These are phyloP conservation scores for Panthera uncia DNA, from an alignment of 2,113 vertebrate genomes.

Conservation along the genomic window DNA sequence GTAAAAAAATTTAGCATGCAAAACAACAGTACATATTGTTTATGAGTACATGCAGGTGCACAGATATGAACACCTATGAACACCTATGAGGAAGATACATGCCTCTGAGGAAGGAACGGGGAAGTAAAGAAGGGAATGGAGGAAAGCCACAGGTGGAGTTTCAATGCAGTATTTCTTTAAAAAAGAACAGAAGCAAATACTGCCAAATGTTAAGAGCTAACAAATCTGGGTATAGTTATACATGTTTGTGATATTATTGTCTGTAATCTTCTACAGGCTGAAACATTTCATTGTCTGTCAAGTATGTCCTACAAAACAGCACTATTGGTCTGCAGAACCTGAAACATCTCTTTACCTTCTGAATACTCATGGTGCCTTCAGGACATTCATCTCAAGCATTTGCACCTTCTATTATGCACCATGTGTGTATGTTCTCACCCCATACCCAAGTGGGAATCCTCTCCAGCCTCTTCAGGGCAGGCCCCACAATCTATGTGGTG, in stretches of 20 bases:
- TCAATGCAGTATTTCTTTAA: neutral
- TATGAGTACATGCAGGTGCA: neutral
- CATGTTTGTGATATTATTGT: neutral
- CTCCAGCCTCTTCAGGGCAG: neutral
- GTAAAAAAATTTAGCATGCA: neutral
- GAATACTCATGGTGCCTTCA: neutral
- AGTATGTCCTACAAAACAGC: neutral
- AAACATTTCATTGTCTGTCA: neutral
- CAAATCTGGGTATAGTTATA: neutral
- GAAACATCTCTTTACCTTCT: neutral
- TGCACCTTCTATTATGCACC: neutral
- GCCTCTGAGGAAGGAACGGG: neutral
- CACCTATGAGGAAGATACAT: neutral
- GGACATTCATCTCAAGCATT: neutral
- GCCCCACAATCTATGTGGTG: neutral
- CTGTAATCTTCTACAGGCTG: neutral
- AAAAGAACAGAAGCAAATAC: neutral
- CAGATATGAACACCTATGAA: neutral
- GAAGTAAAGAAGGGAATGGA: neutral
- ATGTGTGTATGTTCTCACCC: neutral
- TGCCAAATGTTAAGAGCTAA: conserved; percentile 7
- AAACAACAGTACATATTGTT: neutral
- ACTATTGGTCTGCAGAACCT: neutral
- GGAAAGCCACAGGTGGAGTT: neutral
- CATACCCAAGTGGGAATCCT: neutral